Evolutionary conservation across 2,888 invertebrate genomes (phyloP), one percentile per base, ranked within the genome.

Genomic region (Neelides folsomi): DNA sequence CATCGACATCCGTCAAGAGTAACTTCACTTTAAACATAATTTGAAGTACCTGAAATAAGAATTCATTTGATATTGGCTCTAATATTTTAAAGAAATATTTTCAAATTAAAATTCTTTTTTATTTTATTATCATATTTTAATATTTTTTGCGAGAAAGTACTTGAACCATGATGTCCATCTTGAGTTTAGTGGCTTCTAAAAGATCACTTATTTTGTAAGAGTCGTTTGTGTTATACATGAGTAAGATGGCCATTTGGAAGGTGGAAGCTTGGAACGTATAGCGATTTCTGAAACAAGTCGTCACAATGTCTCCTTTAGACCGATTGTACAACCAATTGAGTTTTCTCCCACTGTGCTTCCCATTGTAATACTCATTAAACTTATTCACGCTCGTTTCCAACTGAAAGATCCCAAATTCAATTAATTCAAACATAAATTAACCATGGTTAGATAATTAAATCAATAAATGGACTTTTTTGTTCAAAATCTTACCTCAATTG

Each of bases 241-340:
- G 74, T 43, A 99, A 75, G 48, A 99, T 87, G 12, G 95, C 92
- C 92, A 99, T 98, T 76, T 99, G 98, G 75, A 94, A 92, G 41
- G 97, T 97, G 66, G 95, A 94, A 44, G 94, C 92, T 79, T 92
- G 83, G 49, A 86, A 74, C 2, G 83, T 84, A 69, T 86, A 86
- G 5, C 60, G 58, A 45, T 60, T 60, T 63, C 87, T 90, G 71
- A 93, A 97, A 73, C 95, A 94, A 73, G 92, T 90, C 59, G 95
- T 92, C 63, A 87, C 82, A 3, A 98, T 77, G 73, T 98, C 97
- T 27, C 97, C 97, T 73, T 94, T 94, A 66, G 93, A 95, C 86
- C 95, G 90, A 70, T 94, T 89, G 72, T 92, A 94, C 51, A 97
- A 76, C 97, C 97, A 99, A 73, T 90, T 94, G 49, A 98, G 78